A percentile compares a stretch with the other conserved stretches of the same genome.
These are phyloP conservation scores for Myotis planiceps DNA, from an alignment of 2,797 vertebrate species.

Conservation along the genomic window DNA sequence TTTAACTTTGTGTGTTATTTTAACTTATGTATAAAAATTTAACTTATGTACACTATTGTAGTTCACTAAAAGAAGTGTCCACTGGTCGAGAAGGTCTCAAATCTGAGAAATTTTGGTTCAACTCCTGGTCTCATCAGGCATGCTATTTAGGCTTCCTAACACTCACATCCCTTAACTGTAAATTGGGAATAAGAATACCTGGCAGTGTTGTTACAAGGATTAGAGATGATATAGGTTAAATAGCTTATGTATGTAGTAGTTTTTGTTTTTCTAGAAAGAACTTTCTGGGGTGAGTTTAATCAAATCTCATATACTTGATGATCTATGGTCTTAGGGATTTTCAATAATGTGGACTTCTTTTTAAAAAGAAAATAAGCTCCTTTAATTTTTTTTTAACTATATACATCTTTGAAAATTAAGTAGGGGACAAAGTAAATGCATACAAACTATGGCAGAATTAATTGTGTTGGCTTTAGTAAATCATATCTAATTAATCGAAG, in stretches of 20 bases:
- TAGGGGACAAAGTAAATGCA: background rate
- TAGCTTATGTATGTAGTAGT: background rate
- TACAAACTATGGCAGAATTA: background rate
- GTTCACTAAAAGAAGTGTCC: background rate
- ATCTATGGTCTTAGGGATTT: background rate
- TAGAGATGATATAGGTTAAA: background rate
- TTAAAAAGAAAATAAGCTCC: background rate
- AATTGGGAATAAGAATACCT: background rate
- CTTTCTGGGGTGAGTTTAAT: background rate
- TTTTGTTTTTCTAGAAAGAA: background rate
- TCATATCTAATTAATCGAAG: background rate
- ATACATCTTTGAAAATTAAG: slow-evolving; percentile 5
- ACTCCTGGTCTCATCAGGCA: background rate
- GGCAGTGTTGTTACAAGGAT: background rate
- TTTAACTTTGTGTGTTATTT: background rate
- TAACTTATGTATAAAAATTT: background rate
- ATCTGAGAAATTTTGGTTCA: slow-evolving; percentile 10
- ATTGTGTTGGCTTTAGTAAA: background rate
- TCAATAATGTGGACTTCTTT: background rate
- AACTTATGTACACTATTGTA: background rate
- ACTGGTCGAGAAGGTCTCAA: background rate
- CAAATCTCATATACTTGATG: background rate
- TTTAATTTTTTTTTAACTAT: background rate
- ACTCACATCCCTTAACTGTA: background rate
- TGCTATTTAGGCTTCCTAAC: background rate